Evolutionary conservation across 92 coral and sea anemone genomes (phyloP), one percentile per base, ranked within the genome.

Genomic region (Phymanthus crucifer): DNA sequence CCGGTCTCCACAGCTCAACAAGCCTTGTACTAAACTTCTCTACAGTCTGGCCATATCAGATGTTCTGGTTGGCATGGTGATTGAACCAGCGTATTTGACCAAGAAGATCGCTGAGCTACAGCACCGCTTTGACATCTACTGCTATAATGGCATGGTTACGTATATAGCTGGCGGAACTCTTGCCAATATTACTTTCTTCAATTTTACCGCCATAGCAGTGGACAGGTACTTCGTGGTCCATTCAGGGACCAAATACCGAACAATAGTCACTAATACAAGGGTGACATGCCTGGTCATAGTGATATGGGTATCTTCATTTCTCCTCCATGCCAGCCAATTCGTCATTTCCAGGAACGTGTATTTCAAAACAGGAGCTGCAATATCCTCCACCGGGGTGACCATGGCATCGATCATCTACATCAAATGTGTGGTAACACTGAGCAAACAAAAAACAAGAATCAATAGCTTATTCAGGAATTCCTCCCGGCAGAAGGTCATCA

Each of bases 201-300:
- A 61, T 12, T 18, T 61, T 7, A 7, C 34, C 1, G 68, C 68
- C 17, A 61, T 61, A 61, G 68, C 68, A 8, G 33, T 61, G 3
- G 68, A 61, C 68, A 61, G 68, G 33, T 61, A 61, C 68, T 27
- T 61, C 1, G 17, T 21, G 68, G 68, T 61, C 68, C 68, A 61
- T 27, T 61, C 68, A 61, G 68, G 68, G 36, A 61, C 32, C 29
- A 61, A 61, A 13, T 61, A 61, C 4, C 23, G 29, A 27, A 61
- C 68, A 61, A 61, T 61, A 27, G 68, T 61, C 33, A 61, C 68
- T 61, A 61, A 61, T 61, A 61, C 17, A 9, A 61, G 68, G 68
- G 68, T 61, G 68, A 27, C 68, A 13, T 61, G 68, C 8, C 35
- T 61, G 34, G 13, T 61, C 68, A 61, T 61, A 61, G 68, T 34